Conservation (phyloP, 2,888 invertebrate species). For the Adelphocoris suturalis region DNA sequence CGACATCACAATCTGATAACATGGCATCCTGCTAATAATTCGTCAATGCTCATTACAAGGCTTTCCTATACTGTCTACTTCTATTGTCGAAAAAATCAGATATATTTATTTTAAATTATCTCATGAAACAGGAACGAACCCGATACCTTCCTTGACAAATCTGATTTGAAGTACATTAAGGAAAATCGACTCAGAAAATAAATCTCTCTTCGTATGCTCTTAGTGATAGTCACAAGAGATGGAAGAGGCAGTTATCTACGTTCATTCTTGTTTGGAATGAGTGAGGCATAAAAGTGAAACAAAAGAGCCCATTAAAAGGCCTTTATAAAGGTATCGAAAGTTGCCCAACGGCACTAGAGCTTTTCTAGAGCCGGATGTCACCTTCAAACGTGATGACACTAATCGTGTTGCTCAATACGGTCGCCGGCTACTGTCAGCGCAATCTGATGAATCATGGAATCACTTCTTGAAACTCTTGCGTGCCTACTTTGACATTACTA, state of each 20-base stretch:
- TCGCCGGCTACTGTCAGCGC: background rate
- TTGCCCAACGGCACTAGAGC: slow-evolving; percentile 10
- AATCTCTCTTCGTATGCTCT: background rate
- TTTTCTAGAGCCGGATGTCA: slow-evolving; percentile 9
- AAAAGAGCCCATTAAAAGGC: slow-evolving; percentile 4
- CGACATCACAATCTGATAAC: too few species aligned
- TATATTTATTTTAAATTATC: too few species aligned
- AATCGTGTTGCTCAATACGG: slow-evolving; percentile 4
- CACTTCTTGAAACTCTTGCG: background rate
- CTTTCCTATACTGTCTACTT: too few species aligned
- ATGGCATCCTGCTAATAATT: too few species aligned
- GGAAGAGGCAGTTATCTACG: background rate
- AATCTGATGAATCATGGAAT: background rate
- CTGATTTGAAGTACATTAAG: too few species aligned
- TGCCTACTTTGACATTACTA: too few species aligned
- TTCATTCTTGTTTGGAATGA: slow-evolving; percentile 1
- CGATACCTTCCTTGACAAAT: too few species aligned
- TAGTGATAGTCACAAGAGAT: background rate
- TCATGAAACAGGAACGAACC: too few species aligned
- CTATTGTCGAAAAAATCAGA: too few species aligned
- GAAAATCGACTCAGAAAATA: background rate
- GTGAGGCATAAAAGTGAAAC: slow-evolving; percentile 32
- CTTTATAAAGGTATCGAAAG: slow-evolving; percentile 7
- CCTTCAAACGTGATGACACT: slow-evolving; percentile 26
- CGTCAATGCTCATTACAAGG: too few species aligned